Conservation (phyloP, 37 sponge, comb jelly and placozoan species). For the Ephydatia muelleri region DNA sequence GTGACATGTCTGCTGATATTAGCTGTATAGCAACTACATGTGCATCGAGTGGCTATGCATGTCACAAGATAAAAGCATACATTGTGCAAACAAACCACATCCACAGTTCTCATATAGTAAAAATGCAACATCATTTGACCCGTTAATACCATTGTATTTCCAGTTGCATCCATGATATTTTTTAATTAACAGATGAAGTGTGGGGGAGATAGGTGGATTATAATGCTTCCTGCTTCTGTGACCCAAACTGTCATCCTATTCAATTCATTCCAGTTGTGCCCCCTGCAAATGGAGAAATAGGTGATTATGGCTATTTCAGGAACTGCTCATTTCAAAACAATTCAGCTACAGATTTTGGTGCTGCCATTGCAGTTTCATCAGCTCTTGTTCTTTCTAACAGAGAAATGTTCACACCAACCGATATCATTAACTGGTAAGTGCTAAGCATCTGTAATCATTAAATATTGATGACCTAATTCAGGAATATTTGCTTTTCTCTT, state of each 20-base stretch:
- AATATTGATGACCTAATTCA: no score
- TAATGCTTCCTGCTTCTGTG: no score
- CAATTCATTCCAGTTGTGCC: background rate
- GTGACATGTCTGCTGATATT: background rate
- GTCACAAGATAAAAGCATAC: no score
- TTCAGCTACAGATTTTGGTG: slow-evolving; percentile 22
- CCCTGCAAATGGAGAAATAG: background rate
- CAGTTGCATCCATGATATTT: no score
- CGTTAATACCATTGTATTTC: no score
- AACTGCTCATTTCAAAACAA: slow-evolving; percentile 23
- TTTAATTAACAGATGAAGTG: no score
- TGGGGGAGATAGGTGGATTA: no score
- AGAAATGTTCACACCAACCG: slow-evolving; percentile 7
- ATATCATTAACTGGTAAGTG: slow-evolving; percentile 32
- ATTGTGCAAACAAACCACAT: no score
- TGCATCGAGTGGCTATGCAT: no score
- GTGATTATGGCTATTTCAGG: slow-evolving; percentile 14
- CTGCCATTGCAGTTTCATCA: slow-evolving; percentile 26
- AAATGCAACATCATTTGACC: no score
- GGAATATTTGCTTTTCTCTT: background rate
- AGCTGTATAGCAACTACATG: no score
- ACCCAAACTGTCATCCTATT: background rate
- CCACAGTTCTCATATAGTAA: no score
- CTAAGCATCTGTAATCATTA: background rate
- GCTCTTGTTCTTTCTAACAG: background rate